phyloP scores from a whole-genome alignment of 2,797 vertebrate genomes.

The Enteromius fasciolatus region DNA sequence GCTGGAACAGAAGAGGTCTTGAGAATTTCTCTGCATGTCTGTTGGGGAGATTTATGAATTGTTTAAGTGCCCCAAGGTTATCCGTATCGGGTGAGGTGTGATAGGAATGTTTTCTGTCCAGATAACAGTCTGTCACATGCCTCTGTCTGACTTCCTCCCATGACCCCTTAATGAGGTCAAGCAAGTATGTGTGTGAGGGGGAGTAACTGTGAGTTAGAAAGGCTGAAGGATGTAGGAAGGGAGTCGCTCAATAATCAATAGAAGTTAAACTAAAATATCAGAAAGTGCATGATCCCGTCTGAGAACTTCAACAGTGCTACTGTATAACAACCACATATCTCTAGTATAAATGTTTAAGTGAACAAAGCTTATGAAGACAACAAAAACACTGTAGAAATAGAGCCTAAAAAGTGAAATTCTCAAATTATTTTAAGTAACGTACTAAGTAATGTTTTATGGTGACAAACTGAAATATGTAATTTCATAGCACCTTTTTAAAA shows the following conservation, averaged over 20 bases:
- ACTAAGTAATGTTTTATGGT: neutral
- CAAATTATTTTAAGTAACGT: neutral
- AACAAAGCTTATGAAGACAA: neutral
- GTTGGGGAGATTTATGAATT: slow-evolving; percentile 43
- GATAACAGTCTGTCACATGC: slow-evolving; percentile 58
- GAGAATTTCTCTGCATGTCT: slow-evolving; percentile 31
- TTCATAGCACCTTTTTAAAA: too few relatives aligned
- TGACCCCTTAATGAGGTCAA: slow-evolving; percentile 63
- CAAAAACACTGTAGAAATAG: neutral
- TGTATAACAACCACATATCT: neutral
- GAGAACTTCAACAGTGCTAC: neutral
- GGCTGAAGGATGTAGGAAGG: neutral
- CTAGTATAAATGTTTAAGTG: neutral
- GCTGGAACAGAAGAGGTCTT: slow-evolving; percentile 22
- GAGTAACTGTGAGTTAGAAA: slow-evolving; percentile 28
- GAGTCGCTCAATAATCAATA: slow-evolving; percentile 68
- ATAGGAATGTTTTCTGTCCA: slow-evolving; percentile 60
- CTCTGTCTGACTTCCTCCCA: slow-evolving; percentile 57
- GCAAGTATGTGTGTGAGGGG: slow-evolving; percentile 41
- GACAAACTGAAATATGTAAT: too few relatives aligned
- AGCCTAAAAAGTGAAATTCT: neutral
- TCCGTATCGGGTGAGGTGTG: slow-evolving; percentile 52
- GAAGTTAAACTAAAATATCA: slow-evolving; percentile 63
- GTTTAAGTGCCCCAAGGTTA: slow-evolving; percentile 57
- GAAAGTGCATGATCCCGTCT: slow-evolving; percentile 52